Percentiles rank a stretch among this genome's conserved stretches.
Conservation (phyloP, 2,113 vertebrate species). For the Archocentrus centrarchus region DNA sequence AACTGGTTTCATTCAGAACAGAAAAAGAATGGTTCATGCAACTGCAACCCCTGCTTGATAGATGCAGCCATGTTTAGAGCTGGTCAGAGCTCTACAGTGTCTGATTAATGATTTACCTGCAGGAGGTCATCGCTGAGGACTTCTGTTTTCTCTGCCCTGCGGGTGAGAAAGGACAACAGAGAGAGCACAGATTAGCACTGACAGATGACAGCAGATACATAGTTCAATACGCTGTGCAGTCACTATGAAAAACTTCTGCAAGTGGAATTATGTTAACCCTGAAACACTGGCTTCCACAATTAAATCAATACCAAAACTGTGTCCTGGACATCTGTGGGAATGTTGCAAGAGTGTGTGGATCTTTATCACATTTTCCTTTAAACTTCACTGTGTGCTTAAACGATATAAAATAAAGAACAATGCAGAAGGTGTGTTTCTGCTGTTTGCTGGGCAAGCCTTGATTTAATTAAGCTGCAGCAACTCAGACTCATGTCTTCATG, state of each 20-base stretch:
- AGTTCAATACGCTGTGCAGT: background rate
- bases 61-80: background rate
- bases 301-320: background rate
- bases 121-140: conserved; percentile 97
- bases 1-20: background rate
- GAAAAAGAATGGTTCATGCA: background rate
- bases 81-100: conserved; percentile 4
- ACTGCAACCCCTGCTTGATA: background rate
- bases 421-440: background rate
- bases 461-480: conserved; percentile 20
- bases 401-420: background rate
- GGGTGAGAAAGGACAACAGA: conserved; percentile 71
- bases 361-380: background rate
- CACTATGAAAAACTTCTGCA: conserved; percentile 17
- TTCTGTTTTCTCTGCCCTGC: conserved; percentile 98
- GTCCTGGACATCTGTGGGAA: conserved; percentile 25
- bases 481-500: conserved; percentile 17
- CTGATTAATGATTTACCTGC: conserved; percentile 87
- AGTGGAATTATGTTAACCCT: background rate
- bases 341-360: conserved; percentile 9
- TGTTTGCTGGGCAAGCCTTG: background rate
- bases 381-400: background rate
- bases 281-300: conserved; percentile 24
- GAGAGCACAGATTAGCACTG: conserved; percentile 46
- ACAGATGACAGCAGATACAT: background rate